These are phyloP conservation scores for Hyperoplus immaculatus DNA, from an alignment of 2,797 vertebrate species.

Conservation along the genomic window DNA sequence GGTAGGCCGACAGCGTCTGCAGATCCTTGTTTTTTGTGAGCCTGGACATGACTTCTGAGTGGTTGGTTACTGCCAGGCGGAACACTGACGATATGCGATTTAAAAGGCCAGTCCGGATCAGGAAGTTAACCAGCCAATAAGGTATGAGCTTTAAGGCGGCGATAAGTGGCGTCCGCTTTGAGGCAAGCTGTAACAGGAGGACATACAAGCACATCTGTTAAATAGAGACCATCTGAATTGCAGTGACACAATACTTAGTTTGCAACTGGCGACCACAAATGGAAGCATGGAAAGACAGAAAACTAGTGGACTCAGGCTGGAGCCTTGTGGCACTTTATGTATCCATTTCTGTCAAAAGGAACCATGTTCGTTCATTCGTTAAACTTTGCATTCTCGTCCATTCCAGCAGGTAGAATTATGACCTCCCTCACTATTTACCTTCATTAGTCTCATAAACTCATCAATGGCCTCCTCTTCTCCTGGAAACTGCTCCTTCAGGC, in stretches of 20 bases:
- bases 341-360: neutral
- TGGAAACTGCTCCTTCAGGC: conserved; percentile 83
- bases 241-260: too few species aligned
- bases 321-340: conserved; percentile 1
- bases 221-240: neutral
- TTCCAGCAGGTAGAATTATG: neutral
- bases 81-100: conserved; percentile 83
- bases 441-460: conserved; percentile 86
- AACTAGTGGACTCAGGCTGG: neutral
- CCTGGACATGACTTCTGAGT: conserved; percentile 75
- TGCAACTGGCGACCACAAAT: neutral
- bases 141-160: conserved; percentile 86
- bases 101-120: conserved; percentile 78
- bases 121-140: conserved; percentile 71
- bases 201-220: neutral
- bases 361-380: too few species aligned
- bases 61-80: conserved; percentile 79
- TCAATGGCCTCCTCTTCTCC: conserved; percentile 81
- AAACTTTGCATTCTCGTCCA: neutral
- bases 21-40: conserved; percentile 86
- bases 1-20: conserved; percentile 83
- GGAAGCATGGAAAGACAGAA: neutral
- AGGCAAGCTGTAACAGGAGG: conserved; percentile 55
- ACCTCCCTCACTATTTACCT: conserved; percentile 76
- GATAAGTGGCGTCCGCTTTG: conserved; percentile 73